Conservation (phyloP, 64 coral and sea anemone species). For the Actinia equina region DNA sequence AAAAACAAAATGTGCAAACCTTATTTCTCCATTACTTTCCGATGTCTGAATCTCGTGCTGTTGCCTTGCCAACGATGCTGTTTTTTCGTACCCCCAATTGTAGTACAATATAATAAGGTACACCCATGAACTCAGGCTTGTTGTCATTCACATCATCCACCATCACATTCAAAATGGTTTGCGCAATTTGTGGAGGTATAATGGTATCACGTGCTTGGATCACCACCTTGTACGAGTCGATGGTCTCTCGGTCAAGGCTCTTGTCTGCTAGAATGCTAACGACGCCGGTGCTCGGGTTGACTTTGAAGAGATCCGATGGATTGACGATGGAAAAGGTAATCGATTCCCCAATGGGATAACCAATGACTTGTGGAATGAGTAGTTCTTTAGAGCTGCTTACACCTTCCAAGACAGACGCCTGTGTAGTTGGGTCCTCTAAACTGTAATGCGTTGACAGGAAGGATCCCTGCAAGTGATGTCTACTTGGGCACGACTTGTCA, state of each 20-base stretch:
- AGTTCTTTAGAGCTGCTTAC: conserved; percentile 48
- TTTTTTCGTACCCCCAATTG: conserved; percentile 38
- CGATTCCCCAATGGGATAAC: conserved; percentile 58
- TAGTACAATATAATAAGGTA: conserved; percentile 69
- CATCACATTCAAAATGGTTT: conserved; percentile 44
- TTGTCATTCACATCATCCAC: conserved; percentile 80
- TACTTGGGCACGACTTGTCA: conserved; percentile 22
- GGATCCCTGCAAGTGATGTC: conserved; percentile 33
- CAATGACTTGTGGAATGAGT: conserved; percentile 41
- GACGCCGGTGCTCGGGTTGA: conserved; percentile 64
- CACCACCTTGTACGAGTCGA: conserved; percentile 60
- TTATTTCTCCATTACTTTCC: conserved; percentile 68
- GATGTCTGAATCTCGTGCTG: conserved; percentile 70
- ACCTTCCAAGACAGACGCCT: conserved; percentile 63
- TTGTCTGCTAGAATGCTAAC: conserved; percentile 41
- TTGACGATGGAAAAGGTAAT: conserved; percentile 77
- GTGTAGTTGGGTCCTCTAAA: conserved; percentile 64
- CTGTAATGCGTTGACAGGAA: conserved; percentile 51
- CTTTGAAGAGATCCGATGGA: conserved; percentile 67
- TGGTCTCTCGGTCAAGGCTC: conserved; percentile 57
- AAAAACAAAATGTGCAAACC: conserved; percentile 20
- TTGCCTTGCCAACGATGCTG: conserved; percentile 43
- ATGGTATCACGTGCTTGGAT: conserved; percentile 62
- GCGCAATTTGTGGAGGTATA: conserved; percentile 57
- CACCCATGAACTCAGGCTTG: conserved; percentile 54